Evolutionary conservation across 2,888 invertebrate genomes (phyloP), one percentile per base, ranked within the genome.

Genomic region (Alentia gelatinosa): DNA sequence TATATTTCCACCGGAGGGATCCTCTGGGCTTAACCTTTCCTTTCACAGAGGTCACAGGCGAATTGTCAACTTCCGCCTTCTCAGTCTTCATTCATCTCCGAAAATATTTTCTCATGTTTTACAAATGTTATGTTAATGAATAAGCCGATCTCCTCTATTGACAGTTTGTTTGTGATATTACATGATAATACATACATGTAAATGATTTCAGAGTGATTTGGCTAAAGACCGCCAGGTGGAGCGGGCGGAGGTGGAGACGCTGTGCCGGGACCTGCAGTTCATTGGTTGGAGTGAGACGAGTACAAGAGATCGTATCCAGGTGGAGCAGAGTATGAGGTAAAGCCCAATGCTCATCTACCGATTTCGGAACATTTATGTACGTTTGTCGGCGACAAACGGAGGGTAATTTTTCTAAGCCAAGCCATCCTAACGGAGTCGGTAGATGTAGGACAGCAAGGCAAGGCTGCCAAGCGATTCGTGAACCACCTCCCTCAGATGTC

Each of bases 251-350:
- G 86, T 50, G 50, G 86, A 86, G 47, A 86, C 86, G 1, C 47
- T 86, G 4, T 86, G 86, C 26, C 42, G 86, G 47, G 86, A 86
- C 50, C 47, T 86, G n/a, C 42, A 33, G 42, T 86, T 86, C 35
- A 19, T 86, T 0, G 86, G 86, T 1, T 86, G 86, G 86, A 86
- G 47, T 47, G 86, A 86, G 50, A 86, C 86, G 1, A 86, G 86
- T 19, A 33, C 47, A 1, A 86, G 47, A 23, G 47, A 86, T 23
- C n/a, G 47, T 30, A 42, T 26, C 9, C 86, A 19, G 1, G 86
- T 86, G 33, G 86, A 86, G 7, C 86, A 86, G 33, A 86, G 47
- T 30, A 86, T 86, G 86, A 35, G 35, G 86, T 86, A 86, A 47
- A 56, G n/a, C n/a, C 23, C 19, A 56, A 12, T 47, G 7, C 7